Conservation (phyloP, 2,113 vertebrate species). For the Ageneiosus marmoratus region DNA sequence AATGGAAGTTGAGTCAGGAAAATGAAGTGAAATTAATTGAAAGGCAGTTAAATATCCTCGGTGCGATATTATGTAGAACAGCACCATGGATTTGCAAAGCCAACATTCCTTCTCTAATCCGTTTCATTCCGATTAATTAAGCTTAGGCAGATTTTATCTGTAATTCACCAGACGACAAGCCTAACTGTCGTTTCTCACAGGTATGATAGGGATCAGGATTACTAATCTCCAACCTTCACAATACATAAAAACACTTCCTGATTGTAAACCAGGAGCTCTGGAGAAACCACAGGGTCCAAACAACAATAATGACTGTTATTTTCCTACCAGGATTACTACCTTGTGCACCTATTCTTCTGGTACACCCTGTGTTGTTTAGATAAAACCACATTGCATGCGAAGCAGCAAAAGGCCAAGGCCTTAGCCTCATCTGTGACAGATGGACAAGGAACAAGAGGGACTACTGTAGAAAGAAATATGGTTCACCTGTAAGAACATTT, state of each 20-base stretch:
- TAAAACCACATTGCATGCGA: constrained; percentile 2
- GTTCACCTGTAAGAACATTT: constrained; percentile 66
- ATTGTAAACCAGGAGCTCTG: constrained; percentile 9
- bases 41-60: neutral
- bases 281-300: neutral
- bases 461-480: constrained; percentile 52
- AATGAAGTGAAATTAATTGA: neutral
- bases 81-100: constrained; percentile 50
- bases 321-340: neutral
- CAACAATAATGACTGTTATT: constrained; percentile 11
- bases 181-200: constrained; percentile 51
- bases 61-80: constrained; percentile 18
- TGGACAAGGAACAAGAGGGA: constrained; percentile 1
- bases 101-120: constrained; percentile 46
- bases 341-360: neutral
- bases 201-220: constrained; percentile 53
- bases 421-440: constrained; percentile 5
- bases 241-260: constrained; percentile 21
- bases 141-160: constrained; percentile 67
- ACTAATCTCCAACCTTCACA: constrained; percentile 44
- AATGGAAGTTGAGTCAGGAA: neutral
- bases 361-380: neutral
- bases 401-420: constrained; percentile 24
- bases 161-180: constrained; percentile 60
- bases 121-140: constrained; percentile 67